phyloP scores from a whole-genome alignment of 2,113 vertebrate species.

The Nymphicus hollandicus region DNA sequence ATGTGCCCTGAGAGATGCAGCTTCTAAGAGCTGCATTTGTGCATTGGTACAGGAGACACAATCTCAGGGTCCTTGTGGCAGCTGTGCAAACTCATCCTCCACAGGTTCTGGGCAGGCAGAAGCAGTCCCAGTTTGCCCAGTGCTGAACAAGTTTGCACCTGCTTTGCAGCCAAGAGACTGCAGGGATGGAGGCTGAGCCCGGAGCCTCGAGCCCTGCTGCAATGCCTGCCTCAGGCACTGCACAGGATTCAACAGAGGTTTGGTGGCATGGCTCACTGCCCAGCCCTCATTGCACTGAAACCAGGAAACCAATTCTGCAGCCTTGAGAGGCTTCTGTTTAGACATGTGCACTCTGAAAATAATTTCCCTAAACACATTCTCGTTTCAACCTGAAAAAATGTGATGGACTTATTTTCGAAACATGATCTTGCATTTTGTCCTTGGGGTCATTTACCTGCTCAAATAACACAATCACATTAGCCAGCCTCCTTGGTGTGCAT shows the following conservation, averaged over 20 bases:
- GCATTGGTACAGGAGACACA: neutral
- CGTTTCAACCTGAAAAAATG: neutral
- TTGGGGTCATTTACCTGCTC: neutral
- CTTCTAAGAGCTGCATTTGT: neutral
- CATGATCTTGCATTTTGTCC: neutral
- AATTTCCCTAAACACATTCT: neutral
- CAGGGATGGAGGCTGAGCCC: neutral
- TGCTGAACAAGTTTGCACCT: neutral
- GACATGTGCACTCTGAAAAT: neutral
- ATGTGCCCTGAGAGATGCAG: neutral
- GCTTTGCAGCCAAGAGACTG: neutral
- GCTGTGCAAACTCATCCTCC: neutral
- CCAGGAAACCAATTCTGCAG: neutral
- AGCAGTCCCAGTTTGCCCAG: neutral
- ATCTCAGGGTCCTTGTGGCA: neutral
- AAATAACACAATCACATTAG: neutral
- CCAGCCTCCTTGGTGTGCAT: neutral
- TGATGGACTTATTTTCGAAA: neutral
- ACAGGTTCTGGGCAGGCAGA: neutral
- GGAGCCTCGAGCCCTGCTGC: neutral
- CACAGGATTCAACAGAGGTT: neutral
- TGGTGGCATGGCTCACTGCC: neutral
- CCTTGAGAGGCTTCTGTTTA: neutral
- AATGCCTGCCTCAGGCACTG: neutral
- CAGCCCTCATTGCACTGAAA: neutral